Conservation (phyloP, 2,113 vertebrate species). For the Phainopepla nitens region DNA sequence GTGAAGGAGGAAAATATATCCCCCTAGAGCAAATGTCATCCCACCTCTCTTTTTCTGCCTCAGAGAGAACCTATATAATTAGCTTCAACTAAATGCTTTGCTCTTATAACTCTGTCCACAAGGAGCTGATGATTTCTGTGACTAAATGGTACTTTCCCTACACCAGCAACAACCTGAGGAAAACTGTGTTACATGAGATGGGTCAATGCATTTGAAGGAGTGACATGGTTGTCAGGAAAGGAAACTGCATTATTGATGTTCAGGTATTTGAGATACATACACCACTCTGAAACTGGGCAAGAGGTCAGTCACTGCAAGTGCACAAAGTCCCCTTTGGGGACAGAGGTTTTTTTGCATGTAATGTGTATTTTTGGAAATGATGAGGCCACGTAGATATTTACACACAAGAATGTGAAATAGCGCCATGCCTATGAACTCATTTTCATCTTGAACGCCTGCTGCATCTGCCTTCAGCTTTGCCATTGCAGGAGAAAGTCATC, state of each 20-base stretch:
- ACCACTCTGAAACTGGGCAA: neutral
- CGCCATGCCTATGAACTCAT: neutral
- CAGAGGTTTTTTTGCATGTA: neutral
- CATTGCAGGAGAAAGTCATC: neutral
- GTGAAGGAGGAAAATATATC: neutral
- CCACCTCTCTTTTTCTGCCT: neutral
- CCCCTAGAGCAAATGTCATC: neutral
- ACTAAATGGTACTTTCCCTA: neutral
- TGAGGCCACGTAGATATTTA: neutral
- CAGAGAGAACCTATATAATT: neutral
- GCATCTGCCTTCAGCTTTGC: neutral
- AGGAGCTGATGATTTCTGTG: neutral
- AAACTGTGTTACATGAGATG: neutral
- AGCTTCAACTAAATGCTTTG: neutral
- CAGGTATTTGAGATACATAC: neutral
- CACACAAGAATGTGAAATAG: neutral
- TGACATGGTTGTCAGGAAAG: neutral
- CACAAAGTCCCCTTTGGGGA: neutral
- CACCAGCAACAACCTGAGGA: neutral
- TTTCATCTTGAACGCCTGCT: neutral
- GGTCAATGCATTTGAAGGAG: neutral
- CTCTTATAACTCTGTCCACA: neutral
- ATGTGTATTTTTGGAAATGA: neutral
- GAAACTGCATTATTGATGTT: rapidly evolving
- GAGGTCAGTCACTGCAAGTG: neutral